phyloP scores from a whole-genome alignment of 2,888 invertebrate species.

The Ephialtes manifestator region DNA sequence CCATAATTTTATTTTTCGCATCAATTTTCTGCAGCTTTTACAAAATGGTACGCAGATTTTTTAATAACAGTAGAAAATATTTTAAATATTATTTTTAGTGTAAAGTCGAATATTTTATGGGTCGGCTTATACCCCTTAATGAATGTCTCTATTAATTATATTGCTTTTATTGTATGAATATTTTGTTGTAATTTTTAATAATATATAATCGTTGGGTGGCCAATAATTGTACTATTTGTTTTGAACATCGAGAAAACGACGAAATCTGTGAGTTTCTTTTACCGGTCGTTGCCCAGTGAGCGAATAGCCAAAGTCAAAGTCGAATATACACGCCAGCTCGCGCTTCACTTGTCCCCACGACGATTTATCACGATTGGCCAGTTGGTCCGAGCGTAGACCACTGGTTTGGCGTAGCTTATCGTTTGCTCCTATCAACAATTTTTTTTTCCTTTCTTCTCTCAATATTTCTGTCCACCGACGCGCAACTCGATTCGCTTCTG shows the following conservation, averaged over 20 bases:
- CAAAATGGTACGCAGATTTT: no score
- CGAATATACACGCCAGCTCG: conserved; percentile 66
- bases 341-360: conserved; percentile 71
- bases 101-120: no score
- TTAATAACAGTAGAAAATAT: no score
- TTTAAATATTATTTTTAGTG: no score
- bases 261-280: conserved; percentile 14
- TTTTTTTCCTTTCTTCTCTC: conserved; percentile 35
- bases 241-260: neutral
- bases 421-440: conserved; percentile 50
- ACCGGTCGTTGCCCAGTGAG: conserved; percentile 34
- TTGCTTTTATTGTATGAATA: neutral
- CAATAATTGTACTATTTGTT: neutral
- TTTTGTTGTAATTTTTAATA: neutral
- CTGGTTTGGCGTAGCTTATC: conserved; percentile 35
- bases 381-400: conserved; percentile 60
- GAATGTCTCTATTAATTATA: no score
- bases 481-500: conserved; percentile 36
- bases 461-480: conserved; percentile 8
- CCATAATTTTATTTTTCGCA: no score
- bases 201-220: conserved; percentile 7
- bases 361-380: conserved; percentile 76
- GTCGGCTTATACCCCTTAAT: no score
- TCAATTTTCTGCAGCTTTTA: no score
- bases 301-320: conserved; percentile 61